Base-by-base conservation (phyloP, 2,888 invertebrate species). In the Brachyptera putata region DNA sequence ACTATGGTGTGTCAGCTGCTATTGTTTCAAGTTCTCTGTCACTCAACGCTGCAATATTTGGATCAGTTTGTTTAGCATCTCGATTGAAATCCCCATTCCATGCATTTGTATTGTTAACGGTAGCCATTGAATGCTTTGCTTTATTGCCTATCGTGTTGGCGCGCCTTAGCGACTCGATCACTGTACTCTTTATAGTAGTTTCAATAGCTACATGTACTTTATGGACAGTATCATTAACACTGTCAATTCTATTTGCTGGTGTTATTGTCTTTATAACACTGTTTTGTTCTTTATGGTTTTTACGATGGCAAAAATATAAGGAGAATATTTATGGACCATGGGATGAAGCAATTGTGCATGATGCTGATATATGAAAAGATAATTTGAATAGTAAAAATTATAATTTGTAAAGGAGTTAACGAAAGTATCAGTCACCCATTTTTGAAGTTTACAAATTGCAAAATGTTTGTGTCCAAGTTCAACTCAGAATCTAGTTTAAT, bases 311-410 rank as follows among this genome's bases (percentile, higher is more conserved):
- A 70, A 84, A 78, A 36, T 85, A 86, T 71, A 94, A 93, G 71
- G 86, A 89, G 69, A 97, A 95, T 74, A 96, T 95, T 64, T 89
- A 96, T 74, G 97, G 97, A 0, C 97, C 97, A 0, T 98, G 97
- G 97, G 97, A 97, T 74, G 97, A 98, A 72, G 97, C 97, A 11
- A 77, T 91, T 67, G 85, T 86, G 64, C 83, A 82, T 43, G 61
- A 63, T 24, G 46, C 18, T 18, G 57, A 60, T 49, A 57, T 63
- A 61, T 63, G 39, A 50, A 11, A 14, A 9, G 26, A 34, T 25
- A 16, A 18, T n/a, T n/a, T n/a, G n/a, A n/a, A n/a, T n/a, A n/a
- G n/a, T n/a, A n/a, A n/a, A n/a, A n/a, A n/a, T n/a, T n/a, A n/a
- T n/a, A n/a, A n/a, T n/a, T n/a, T n/a, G n/a, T n/a, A n/a, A n/a